Percentiles rank a stretch among this genome's conserved stretches.
Conservation (phyloP, 2,113 vertebrate species). For the Chlorodrepanis virens region DNA sequence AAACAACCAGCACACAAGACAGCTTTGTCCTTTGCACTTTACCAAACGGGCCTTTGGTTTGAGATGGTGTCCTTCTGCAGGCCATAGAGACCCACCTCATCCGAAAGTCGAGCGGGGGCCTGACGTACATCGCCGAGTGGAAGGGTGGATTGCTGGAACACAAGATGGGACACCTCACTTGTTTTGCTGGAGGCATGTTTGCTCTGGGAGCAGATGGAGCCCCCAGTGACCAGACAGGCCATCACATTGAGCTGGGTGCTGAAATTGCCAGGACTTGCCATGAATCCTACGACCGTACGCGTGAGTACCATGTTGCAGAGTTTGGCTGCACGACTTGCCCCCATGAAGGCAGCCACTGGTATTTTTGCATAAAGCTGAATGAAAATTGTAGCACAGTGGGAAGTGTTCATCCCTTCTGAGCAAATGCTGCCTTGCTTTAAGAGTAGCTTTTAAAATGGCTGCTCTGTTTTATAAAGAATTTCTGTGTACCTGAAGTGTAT, state of each 20-base stretch:
- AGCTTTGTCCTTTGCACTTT: not conserved
- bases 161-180: conserved; percentile 98
- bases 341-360: not conserved
- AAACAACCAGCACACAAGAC: not conserved
- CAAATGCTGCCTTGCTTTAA: not conserved
- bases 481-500: not conserved
- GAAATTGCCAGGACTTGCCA: conserved; percentile 97
- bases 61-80: conserved; percentile 60
- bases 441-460: not conserved
- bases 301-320: conserved; percentile 60
- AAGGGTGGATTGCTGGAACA: conserved; percentile 96
- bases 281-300: conserved; percentile 91
- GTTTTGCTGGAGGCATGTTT: conserved; percentile 98
- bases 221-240: conserved; percentile 83
- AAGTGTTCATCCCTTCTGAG: not conserved
- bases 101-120: conserved; percentile 87
- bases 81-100: conserved; percentile 94
- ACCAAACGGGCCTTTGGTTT: not conserved
- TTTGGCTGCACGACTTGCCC: not conserved
- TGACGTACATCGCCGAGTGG: conserved; percentile 98
- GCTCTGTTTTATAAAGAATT: not conserved
- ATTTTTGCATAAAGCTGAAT: not conserved
- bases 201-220: conserved; percentile 92
- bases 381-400: not conserved
- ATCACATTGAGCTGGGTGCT: conserved; percentile 91